Evolutionary conservation across 2,113 vertebrate genomes (phyloP).

Genomic region (Balaenoptera acutorostrata): DNA sequence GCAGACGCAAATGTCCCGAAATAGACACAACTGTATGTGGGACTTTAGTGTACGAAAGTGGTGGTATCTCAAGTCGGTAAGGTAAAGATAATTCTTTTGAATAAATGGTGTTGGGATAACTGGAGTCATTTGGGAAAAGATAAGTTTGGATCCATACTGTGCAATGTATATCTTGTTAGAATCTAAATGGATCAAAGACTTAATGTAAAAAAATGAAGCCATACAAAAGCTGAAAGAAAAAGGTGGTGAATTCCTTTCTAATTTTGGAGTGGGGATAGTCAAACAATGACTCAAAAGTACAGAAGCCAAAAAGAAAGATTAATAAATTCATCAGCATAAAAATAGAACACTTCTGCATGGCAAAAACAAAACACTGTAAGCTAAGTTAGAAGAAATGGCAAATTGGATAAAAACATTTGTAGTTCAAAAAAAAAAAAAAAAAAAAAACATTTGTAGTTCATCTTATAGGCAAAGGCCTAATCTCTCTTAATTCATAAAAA

Average conservation of each 20-base stretch:
- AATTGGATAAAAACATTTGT: neutral
- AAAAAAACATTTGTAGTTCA: neutral
- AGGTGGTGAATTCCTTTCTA: neutral
- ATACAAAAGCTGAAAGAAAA: neutral
- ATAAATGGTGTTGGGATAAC: neutral
- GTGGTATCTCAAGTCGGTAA: neutral
- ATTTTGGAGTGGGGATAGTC: neutral
- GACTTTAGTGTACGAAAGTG: neutral
- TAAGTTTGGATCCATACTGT: neutral
- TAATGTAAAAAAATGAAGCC: neutral
- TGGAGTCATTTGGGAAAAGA: neutral
- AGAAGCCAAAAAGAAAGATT: neutral
- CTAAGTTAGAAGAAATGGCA: neutral
- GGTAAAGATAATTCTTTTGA: neutral
- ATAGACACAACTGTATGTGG: neutral
- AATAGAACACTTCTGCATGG: neutral
- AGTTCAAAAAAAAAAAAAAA: too few species aligned
- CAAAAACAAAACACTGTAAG: neutral
- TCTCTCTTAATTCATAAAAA: neutral
- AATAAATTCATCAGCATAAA: neutral
- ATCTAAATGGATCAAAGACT: neutral
- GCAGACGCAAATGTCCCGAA: neutral
- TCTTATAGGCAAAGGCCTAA: neutral
- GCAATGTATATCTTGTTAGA: neutral
- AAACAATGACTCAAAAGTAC: neutral